These are phyloP conservation scores for Cheirogaleus medius DNA, from an alignment of 2,113 vertebrate species.

Conservation along the genomic window DNA sequence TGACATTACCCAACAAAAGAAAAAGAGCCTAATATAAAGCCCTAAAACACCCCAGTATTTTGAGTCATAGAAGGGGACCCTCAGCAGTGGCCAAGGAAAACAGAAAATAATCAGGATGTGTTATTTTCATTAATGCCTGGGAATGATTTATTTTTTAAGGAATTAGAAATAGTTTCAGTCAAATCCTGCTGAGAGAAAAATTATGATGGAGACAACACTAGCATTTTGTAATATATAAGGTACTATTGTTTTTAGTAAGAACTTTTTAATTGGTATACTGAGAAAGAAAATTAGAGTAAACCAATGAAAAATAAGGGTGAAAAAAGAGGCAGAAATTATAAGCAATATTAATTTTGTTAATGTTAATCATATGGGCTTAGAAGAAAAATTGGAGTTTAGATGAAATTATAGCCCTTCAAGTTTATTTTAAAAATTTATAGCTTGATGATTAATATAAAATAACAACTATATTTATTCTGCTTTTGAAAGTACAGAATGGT, in stretches of 20 bases:
- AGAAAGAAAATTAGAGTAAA: neutral
- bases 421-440: neutral
- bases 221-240: neutral
- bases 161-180: neutral
- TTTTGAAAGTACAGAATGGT: neutral
- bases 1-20: neutral
- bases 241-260: neutral
- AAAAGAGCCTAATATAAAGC: neutral
- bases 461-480: neutral
- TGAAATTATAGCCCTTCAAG: neutral
- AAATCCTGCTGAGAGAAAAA: neutral
- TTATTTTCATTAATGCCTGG: neutral
- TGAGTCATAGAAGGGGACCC: neutral
- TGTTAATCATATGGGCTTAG: neutral
- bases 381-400: neutral
- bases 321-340: neutral
- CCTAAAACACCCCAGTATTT: neutral
- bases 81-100: neutral
- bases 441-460: neutral
- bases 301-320: neutral
- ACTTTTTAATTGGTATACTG: neutral
- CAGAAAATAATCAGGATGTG: neutral
- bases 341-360: neutral
- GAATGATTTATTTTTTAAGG: neutral
- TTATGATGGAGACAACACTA: neutral